These are phyloP conservation scores for Scaptomyza graminum DNA, from an alignment of 1,140 invertebrate species.

Conservation along the genomic window DNA sequence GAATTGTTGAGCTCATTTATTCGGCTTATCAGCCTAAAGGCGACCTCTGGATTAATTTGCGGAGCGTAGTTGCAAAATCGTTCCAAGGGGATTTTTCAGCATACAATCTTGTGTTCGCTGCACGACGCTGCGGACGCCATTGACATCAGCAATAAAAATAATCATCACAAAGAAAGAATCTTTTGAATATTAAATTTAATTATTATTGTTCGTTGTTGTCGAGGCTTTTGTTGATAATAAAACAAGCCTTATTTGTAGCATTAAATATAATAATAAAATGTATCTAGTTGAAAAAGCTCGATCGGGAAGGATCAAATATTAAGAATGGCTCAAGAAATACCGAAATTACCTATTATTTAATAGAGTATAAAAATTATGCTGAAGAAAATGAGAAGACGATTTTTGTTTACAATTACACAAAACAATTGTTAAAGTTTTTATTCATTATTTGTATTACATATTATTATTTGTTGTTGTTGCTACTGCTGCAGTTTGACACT, in stretches of 20 bases:
- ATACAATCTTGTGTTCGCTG: background rate
- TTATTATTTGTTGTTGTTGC: constrained; percentile 72
- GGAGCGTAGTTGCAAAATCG: constrained; percentile 1
- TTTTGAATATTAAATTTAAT: background rate
- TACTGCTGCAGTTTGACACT: constrained; percentile 11
- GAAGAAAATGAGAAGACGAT: background rate
- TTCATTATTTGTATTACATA: constrained; percentile 80
- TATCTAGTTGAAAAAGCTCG: too few species aligned
- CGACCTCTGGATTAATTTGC: background rate
- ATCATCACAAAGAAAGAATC: background rate
- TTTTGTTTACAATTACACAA: constrained; percentile 77
- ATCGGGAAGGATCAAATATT: too few species aligned
- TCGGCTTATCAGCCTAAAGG: constrained; percentile 16
- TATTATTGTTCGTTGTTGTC: too few species aligned
- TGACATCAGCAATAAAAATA: background rate
- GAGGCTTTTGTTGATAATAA: too few species aligned
- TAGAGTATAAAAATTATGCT: too few species aligned
- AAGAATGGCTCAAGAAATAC: too few species aligned
- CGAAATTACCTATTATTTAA: too few species aligned
- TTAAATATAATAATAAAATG: too few species aligned
- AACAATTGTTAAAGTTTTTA: constrained; percentile 83
- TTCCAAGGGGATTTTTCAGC: background rate
- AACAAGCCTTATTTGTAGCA: too few species aligned
- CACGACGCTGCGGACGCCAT: background rate
- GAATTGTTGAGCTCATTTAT: background rate